phyloP scores from a whole-genome alignment of 2,797 vertebrate genomes.

The Cheirogaleus major region DNA sequence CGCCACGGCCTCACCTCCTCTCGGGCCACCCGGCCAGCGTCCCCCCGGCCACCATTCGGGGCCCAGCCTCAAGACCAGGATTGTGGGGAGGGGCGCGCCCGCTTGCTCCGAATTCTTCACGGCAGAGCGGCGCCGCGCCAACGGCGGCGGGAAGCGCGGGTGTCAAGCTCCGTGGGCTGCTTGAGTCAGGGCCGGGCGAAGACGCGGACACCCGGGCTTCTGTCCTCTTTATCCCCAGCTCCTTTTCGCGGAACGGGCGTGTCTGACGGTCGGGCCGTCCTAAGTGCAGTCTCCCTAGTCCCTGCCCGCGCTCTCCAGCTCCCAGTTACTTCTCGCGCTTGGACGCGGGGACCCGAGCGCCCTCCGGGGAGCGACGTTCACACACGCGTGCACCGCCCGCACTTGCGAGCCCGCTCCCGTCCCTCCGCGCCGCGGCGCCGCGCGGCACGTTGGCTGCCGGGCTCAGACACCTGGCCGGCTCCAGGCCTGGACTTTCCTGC shows the following conservation, averaged over 20 bases:
- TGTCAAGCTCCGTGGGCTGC: background rate
- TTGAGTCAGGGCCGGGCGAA: background rate
- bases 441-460: background rate
- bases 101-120: conserved; percentile 62
- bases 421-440: background rate
- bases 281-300: background rate
- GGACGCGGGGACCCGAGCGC: background rate
- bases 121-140: background rate
- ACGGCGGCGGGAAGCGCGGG: background rate
- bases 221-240: background rate
- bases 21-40: background rate
- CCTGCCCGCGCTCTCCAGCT: background rate
- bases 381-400: background rate
- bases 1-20: background rate
- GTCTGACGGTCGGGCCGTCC: background rate
- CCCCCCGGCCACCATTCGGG: background rate
- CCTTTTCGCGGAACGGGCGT: background rate
- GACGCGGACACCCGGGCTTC: background rate
- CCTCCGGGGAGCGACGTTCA: background rate
- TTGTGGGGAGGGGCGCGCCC: background rate
- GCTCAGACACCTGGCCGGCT: background rate
- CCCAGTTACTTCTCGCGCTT: background rate
- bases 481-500: background rate
- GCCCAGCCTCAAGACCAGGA: too few species aligned
- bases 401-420: background rate